Evolutionary conservation across 1,140 invertebrate genomes (phyloP).

Genomic region (Orussus abietinus): DNA sequence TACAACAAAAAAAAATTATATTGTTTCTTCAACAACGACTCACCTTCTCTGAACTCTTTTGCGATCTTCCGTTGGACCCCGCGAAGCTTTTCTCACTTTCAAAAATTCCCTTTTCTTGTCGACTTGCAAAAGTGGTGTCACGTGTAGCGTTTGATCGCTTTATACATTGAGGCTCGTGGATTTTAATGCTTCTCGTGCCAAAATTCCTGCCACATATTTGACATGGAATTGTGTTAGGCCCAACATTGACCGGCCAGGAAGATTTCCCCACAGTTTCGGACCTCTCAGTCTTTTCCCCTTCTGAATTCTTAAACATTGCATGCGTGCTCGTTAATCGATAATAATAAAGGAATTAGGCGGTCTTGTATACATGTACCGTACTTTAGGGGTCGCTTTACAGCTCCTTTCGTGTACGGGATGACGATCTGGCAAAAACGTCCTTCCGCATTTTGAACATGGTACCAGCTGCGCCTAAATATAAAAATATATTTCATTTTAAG

Average conservation of each 20-base stretch:
- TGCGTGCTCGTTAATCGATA: neutral
- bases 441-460: slow-evolving; percentile 64
- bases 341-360: neutral
- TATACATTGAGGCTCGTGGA: slow-evolving; percentile 77
- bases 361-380: slow-evolving; percentile 14
- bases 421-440: slow-evolving; percentile 68
- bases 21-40: slow-evolving; percentile 22
- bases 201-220: slow-evolving; percentile 72
- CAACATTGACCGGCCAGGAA: slow-evolving; percentile 2
- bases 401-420: slow-evolving; percentile 63
- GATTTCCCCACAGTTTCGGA: slow-evolving; percentile 6
- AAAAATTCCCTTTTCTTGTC: slow-evolving; percentile 66
- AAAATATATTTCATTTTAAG: slow-evolving; percentile 21
- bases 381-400: slow-evolving; percentile 50
- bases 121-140: too few species aligned
- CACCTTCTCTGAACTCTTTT: slow-evolving; percentile 22
- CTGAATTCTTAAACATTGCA: neutral
- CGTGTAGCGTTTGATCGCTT: too few species aligned
- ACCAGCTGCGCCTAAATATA: slow-evolving; percentile 54
- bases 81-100: slow-evolving; percentile 15
- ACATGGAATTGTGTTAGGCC: slow-evolving; percentile 55
- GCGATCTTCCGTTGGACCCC: slow-evolving; percentile 9
- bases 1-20: too few species aligned
- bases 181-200: slow-evolving; percentile 66
- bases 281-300: slow-evolving; percentile 9